Percentiles rank a stretch among this genome's conserved stretches.
phyloP scores from a whole-genome alignment of 2,113 vertebrate genomes.

The Hucho hucho region DNA sequence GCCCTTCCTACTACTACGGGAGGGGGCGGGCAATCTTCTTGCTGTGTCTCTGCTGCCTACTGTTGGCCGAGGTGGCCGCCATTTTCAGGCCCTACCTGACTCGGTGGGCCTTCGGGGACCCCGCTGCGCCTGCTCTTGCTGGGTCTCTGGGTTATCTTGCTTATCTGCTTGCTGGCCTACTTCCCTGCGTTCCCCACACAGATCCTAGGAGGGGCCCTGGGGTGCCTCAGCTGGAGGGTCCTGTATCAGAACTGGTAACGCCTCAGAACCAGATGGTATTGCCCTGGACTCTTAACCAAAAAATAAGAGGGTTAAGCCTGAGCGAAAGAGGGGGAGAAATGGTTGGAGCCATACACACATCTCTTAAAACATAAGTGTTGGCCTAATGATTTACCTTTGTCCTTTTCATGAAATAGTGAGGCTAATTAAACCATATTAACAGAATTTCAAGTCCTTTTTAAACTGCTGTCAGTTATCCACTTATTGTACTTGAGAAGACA shows the following conservation, averaged over 20 bases:
- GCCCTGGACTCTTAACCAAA: slow-evolving; percentile 79
- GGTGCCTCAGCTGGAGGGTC: slow-evolving; percentile 85
- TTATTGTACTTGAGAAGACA: no score
- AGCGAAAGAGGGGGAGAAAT: no score
- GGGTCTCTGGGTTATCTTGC: slow-evolving; percentile 81
- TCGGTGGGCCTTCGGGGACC: slow-evolving; percentile 72
- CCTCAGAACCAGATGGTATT: slow-evolving; percentile 76
- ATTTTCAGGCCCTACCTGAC: slow-evolving; percentile 85
- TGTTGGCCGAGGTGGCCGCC: slow-evolving; percentile 81
- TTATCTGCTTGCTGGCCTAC: slow-evolving; percentile 83
- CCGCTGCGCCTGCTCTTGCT: slow-evolving; percentile 85
- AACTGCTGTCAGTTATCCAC: no score
- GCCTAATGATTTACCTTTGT: no score
- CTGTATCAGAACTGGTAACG: slow-evolving; percentile 86
- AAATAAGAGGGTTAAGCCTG: slow-evolving; percentile 35
- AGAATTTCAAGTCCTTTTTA: no score
- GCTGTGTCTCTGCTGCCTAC: slow-evolving; percentile 84
- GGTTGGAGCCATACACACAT: no score
- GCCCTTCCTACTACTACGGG: slow-evolving; percentile 74
- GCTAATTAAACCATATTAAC: no score
- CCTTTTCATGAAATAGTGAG: no score
- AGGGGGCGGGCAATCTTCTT: slow-evolving; percentile 81
- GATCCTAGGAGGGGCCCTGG: slow-evolving; percentile 80
- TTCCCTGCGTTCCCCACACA: slow-evolving; percentile 84
- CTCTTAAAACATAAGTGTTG: no score